phyloP scores from a whole-genome alignment of 2,113 vertebrate genomes.

The Syrmaticus mikado region DNA sequence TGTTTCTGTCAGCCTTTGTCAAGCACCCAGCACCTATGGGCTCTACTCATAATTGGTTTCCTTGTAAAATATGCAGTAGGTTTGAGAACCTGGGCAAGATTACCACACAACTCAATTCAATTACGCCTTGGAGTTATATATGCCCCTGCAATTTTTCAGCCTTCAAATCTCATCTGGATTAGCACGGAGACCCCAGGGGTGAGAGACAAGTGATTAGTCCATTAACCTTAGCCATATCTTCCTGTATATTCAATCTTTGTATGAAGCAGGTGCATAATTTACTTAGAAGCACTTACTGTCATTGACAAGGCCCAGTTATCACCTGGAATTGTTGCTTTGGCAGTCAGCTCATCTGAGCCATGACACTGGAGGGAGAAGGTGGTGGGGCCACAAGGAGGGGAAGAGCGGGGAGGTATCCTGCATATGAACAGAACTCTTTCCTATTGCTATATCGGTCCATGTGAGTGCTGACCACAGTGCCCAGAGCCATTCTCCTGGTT shows the following conservation, averaged over 20 bases:
- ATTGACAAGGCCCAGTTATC: constrained; percentile 15
- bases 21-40: background rate
- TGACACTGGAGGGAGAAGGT: background rate
- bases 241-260: constrained; percentile 31
- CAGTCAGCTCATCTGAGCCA: background rate
- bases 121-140: constrained; percentile 40
- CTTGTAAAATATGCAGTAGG: constrained; percentile 27
- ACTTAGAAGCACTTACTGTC: constrained; percentile 59
- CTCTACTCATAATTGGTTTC: constrained; percentile 29
- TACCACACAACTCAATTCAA: constrained; percentile 53
- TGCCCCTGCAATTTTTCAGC: constrained; percentile 49
- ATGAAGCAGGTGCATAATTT: constrained; percentile 57
- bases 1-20: background rate
- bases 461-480: background rate
- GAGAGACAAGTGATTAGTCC: constrained; percentile 67
- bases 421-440: accelerated
- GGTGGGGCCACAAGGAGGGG: background rate
- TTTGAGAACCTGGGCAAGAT: constrained; percentile 39
- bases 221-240: constrained; percentile 60
- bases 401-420: background rate
- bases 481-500: accelerated
- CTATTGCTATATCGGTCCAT: background rate
- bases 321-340: background rate
- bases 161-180: constrained; percentile 61
- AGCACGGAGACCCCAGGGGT: constrained; percentile 43